These are phyloP conservation scores for Anseranas semipalmata DNA, from an alignment of 2,113 vertebrate genomes.

Conservation along the genomic window DNA sequence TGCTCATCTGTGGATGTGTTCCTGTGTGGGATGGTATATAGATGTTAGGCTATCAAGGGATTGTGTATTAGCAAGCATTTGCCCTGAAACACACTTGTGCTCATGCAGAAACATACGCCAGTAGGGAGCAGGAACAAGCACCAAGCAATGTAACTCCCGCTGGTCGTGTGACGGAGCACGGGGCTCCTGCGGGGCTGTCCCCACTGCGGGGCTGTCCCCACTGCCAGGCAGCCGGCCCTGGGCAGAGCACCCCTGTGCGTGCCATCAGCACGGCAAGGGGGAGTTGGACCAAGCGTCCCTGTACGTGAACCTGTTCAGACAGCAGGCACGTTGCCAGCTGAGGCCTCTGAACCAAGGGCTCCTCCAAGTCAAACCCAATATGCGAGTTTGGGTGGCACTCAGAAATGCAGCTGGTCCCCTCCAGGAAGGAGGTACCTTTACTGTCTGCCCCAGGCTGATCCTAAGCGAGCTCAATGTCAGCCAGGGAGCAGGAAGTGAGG, in stretches of 20 bases:
- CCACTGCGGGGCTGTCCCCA: background rate
- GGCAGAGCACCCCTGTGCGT: fast-evolving
- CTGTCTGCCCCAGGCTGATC: background rate
- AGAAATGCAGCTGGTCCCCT: background rate
- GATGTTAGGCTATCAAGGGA: background rate
- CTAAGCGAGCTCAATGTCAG: background rate
- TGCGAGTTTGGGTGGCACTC: background rate
- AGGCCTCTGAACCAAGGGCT: background rate
- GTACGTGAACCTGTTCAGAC: background rate
- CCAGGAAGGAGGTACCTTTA: background rate
- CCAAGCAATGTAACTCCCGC: background rate
- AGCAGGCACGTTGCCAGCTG: background rate
- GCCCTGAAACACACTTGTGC: background rate
- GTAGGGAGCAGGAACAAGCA: background rate
- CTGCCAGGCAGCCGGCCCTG: background rate
- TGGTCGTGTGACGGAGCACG: fast-evolving
- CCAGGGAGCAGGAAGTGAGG: background rate
- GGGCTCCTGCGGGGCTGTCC: background rate
- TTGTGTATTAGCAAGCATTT: background rate
- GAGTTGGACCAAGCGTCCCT: fast-evolving
- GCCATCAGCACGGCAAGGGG: background rate
- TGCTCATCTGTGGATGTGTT: background rate
- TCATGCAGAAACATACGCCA: background rate
- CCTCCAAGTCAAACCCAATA: background rate
- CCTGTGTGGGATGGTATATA: background rate